Conservation (phyloP, 2,888 invertebrate species). For the Tortricodes alternella region DNA sequence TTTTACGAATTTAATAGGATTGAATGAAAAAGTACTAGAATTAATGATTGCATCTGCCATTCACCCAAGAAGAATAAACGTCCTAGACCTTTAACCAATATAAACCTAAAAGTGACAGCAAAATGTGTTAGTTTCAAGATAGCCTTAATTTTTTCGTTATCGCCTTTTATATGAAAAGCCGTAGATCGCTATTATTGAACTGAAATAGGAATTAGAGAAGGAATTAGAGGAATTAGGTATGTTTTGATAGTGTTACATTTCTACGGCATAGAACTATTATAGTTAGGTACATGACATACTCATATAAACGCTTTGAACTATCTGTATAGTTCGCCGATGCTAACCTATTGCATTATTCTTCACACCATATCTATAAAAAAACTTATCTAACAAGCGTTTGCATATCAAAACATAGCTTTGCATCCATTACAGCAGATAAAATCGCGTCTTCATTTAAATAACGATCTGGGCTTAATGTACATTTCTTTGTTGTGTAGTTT, state of each 20-base stretch:
- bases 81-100: background rate
- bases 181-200: no score
- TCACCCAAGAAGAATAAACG: background rate
- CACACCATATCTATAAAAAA: constrained; percentile 1
- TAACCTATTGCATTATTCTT: no score
- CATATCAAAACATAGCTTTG: constrained; percentile 22
- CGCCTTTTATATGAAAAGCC: no score
- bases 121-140: background rate
- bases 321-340: no score
- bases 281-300: no score
- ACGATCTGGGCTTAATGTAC: constrained; percentile 10
- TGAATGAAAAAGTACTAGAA: background rate
- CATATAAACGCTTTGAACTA: no score
- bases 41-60: background rate
- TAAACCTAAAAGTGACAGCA: background rate
- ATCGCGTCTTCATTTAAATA: constrained; percentile 29
- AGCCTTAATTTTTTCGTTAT: background rate
- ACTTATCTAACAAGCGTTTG: constrained; percentile 2
- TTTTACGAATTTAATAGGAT: constrained; percentile 5
- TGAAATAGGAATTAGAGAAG: no score
- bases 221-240: no score
- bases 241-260: no score
- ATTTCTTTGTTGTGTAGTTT: constrained; percentile 25
- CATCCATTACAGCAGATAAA: constrained; percentile 14
- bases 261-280: no score